Conservation (phyloP, 2,888 invertebrate species). For the Actias luna region DNA sequence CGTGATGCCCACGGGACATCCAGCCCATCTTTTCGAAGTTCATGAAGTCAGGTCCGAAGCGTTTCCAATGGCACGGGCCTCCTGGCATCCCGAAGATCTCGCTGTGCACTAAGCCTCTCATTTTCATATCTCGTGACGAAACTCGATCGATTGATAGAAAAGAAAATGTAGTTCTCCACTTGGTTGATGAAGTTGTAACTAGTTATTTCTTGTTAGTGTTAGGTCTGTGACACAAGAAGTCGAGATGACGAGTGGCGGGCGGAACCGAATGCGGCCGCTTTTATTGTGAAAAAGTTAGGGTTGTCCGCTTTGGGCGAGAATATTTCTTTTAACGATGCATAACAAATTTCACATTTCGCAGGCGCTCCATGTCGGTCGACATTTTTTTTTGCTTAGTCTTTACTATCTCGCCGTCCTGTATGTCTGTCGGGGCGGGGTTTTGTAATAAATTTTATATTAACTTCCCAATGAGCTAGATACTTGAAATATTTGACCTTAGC, state of each 20-base stretch:
- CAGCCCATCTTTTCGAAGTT: not conserved
- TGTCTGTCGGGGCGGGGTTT: too few species aligned
- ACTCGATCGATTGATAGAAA: not conserved
- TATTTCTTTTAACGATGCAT: not conserved
- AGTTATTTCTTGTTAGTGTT: not conserved
- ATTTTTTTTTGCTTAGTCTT: too few species aligned
- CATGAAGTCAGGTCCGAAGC: not conserved
- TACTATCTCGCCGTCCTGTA: too few species aligned
- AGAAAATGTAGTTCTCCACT: not conserved
- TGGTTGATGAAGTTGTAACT: not conserved
- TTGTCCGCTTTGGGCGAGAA: not conserved
- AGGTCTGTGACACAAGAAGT: not conserved
- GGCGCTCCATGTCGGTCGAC: too few species aligned
- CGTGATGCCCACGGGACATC: conserved; percentile 1
- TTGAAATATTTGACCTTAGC: too few species aligned
- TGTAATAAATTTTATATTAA: too few species aligned
- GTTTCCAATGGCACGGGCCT: not conserved
- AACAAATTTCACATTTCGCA: too few species aligned
- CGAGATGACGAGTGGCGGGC: not conserved
- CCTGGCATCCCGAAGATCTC: not conserved
- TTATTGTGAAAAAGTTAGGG: not conserved
- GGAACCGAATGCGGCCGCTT: not conserved
- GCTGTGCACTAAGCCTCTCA: conserved; percentile 11
- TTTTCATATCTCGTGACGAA: not conserved
- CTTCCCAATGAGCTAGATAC: too few species aligned